Evolutionary conservation across 2,888 invertebrate species (phyloP).

Genomic region (Aleiodes alternator): DNA sequence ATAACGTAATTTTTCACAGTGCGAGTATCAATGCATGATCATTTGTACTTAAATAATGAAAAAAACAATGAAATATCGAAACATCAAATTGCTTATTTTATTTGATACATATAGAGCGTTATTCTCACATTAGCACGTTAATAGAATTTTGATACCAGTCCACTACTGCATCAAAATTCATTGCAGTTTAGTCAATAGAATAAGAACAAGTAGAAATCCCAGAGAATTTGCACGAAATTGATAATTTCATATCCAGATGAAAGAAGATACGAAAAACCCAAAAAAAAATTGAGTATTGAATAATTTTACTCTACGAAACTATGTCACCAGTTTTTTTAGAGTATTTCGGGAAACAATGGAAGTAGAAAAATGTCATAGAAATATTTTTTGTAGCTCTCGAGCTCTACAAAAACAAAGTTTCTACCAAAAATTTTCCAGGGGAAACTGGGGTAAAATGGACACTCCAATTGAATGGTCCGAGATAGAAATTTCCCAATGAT

Average conservation of each 20-base stretch:
- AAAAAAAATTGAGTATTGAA: background rate
- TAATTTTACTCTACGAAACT: too few species aligned
- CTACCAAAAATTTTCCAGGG: too few species aligned
- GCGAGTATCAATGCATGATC: constrained; percentile 60
- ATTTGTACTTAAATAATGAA: constrained; percentile 49
- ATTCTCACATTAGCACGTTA: constrained; percentile 66
- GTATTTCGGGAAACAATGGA: too few species aligned
- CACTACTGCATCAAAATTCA: constrained; percentile 43
- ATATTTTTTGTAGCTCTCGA: too few species aligned
- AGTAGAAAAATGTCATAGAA: too few species aligned
- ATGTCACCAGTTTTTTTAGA: too few species aligned
- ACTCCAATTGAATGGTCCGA: too few species aligned
- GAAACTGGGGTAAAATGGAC: too few species aligned
- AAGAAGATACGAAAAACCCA: constrained; percentile 33
- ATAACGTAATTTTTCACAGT: constrained; percentile 21
- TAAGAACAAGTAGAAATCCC: constrained; percentile 37
- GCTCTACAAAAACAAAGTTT: too few species aligned
- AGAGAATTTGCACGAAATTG: constrained; percentile 24
- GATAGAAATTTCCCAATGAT: too few species aligned
- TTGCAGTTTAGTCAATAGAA: constrained; percentile 43
- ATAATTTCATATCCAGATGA: constrained; percentile 10
- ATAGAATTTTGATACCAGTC: constrained; percentile 53
- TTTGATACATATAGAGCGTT: constrained; percentile 70
- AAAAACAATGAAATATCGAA: constrained; percentile 38
- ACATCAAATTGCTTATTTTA: constrained; percentile 65